These are phyloP conservation scores for Ctenodactylus gundi DNA, from an alignment of 2,113 vertebrate genomes.

Conservation along the genomic window DNA sequence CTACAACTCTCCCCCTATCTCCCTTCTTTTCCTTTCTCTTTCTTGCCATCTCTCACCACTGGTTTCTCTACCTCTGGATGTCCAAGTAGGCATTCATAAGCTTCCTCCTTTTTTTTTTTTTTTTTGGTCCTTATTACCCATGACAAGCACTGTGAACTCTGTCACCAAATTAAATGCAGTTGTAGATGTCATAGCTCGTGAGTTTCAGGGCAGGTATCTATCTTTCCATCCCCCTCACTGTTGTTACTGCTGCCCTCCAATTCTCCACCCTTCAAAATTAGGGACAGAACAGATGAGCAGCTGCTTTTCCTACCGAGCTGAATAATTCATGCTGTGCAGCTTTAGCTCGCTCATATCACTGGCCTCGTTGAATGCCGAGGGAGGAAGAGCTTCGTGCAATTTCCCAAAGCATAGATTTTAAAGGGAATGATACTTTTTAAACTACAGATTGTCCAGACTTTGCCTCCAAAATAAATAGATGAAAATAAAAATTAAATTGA, in stretches of 20 bases:
- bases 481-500: neutral
- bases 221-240: slow-evolving; percentile 50
- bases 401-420: slow-evolving; percentile 36
- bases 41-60: fast-evolving
- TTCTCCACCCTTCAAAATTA: slow-evolving; percentile 74
- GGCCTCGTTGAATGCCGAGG: slow-evolving; percentile 34
- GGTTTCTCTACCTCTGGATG: neutral
- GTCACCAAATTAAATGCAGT: slow-evolving; percentile 45
- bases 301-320: slow-evolving; percentile 76
- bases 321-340: slow-evolving; percentile 78
- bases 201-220: slow-evolving; percentile 63
- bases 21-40: neutral
- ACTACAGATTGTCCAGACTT: neutral
- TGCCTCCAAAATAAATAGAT: slow-evolving; percentile 2
- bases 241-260: slow-evolving; percentile 56
- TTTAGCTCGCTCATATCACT: slow-evolving; percentile 35
- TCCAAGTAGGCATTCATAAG: neutral
- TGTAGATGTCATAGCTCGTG: slow-evolving; percentile 67
- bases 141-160: neutral
- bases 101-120: neutral
- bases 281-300: slow-evolving; percentile 75
- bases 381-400: neutral
- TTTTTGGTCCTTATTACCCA: slow-evolving; percentile 37
- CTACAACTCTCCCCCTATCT: fast-evolving
- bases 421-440: neutral